Evolutionary conservation across 2,888 invertebrate genomes (phyloP).

Genomic region (Leptinotarsa tumamoca): DNA sequence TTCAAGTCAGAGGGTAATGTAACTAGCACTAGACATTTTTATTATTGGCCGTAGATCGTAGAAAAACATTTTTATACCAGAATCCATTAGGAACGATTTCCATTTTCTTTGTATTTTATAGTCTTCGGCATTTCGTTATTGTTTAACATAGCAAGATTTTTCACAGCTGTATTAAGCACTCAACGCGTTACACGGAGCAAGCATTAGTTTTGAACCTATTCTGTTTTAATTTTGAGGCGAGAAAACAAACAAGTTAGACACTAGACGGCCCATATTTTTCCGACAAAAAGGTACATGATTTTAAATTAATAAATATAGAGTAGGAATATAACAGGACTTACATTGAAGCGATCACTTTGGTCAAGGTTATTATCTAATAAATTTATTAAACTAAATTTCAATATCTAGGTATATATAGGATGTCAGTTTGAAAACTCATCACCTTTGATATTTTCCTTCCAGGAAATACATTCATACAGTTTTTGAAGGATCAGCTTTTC

Average conservation of each 20-base stretch:
- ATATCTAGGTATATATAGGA: too few species aligned
- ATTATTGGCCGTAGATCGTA: conserved; percentile 20
- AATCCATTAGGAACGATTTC: conserved; percentile 10
- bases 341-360: too few species aligned
- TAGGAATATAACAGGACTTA: too few species aligned
- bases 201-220: neutral
- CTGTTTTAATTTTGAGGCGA: neutral
- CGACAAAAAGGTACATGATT: too few species aligned
- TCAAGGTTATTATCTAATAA: too few species aligned
- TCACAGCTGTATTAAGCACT: neutral
- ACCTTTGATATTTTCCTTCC: too few species aligned
- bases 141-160: neutral
- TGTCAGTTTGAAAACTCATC: too few species aligned
- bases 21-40: conserved; percentile 14
- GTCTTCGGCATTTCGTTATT: conserved; percentile 5
- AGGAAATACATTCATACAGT: too few species aligned
- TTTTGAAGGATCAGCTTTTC: too few species aligned
- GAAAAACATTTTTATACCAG: conserved; percentile 17
- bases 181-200: neutral
- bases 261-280: neutral
- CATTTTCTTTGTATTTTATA: conserved; percentile 14
- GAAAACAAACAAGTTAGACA: neutral
- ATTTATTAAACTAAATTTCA: too few species aligned
- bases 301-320: too few species aligned
- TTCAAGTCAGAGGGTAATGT: conserved; percentile 4